These are phyloP conservation scores for Campoletis sonorensis DNA, from an alignment of 1,140 invertebrate genomes.

Conservation along the genomic window DNA sequence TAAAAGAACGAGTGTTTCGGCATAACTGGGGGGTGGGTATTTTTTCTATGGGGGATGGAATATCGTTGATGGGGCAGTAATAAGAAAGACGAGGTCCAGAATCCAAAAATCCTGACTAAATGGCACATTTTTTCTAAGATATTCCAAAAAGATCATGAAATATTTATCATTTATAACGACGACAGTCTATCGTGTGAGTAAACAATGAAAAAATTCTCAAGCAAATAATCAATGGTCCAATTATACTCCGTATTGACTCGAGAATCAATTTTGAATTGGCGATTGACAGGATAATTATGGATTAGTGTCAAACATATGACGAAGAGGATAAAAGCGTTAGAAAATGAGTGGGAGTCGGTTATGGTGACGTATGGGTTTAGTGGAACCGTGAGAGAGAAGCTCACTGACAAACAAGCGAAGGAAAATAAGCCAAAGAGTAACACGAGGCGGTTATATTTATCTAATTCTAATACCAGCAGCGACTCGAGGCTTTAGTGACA, in stretches of 20 bases:
- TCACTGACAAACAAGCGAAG: constrained; percentile 1
- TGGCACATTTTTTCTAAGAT: no score
- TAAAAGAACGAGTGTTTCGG: constrained; percentile 35
- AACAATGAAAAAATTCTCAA: no score
- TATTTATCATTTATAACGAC: no score
- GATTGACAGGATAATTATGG: no score
- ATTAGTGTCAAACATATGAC: no score
- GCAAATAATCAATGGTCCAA: no score
- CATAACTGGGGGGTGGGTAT: background rate
- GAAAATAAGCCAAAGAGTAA: background rate
- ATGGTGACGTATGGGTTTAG: background rate
- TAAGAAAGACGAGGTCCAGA: background rate
- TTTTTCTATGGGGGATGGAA: background rate
- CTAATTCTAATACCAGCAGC: constrained; percentile 60
- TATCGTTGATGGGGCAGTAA: background rate
- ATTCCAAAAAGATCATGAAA: no score
- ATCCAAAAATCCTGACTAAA: no score
- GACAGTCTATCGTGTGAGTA: no score
- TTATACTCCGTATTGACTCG: no score
- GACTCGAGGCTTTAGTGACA: constrained; percentile 9
- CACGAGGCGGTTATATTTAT: constrained; percentile 60
- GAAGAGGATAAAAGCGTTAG: no score
- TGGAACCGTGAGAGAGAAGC: constrained; percentile 6
- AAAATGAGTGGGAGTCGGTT: background rate
- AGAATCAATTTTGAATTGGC: no score